Percentiles rank a stretch among this genome's conserved stretches.
phyloP scores from a whole-genome alignment of 2,888 invertebrate genomes.

The Drosophila nr. medialis region DNA sequence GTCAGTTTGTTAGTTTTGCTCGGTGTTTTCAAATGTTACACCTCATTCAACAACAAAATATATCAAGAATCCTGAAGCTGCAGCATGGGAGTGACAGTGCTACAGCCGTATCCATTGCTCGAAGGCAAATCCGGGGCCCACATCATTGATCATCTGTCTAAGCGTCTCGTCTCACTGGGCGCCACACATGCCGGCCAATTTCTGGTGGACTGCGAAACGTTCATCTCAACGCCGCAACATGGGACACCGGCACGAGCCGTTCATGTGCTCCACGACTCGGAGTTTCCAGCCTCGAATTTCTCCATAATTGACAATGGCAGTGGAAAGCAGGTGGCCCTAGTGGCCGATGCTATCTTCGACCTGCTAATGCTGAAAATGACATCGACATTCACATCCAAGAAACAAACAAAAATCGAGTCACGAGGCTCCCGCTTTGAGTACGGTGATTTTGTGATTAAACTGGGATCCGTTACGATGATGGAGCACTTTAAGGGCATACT shows the following conservation, averaged over 20 bases:
- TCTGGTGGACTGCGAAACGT: conserved; percentile 97
- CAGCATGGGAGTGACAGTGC: conserved; percentile 83
- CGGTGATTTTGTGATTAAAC: conserved; percentile 96
- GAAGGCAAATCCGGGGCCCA: conserved; percentile 96
- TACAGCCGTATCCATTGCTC: conserved; percentile 94
- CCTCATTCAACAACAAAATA: background rate
- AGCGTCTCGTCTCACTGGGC: conserved; percentile 92
- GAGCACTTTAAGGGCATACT: conserved; percentile 97
- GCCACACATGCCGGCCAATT: conserved; percentile 95
- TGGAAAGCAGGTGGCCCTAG: conserved; percentile 92
- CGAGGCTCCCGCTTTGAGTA: conserved; percentile 95
- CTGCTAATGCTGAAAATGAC: conserved; percentile 95
- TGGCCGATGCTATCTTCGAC: conserved; percentile 96
- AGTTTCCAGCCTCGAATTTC: conserved; percentile 97
- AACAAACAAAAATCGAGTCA: conserved; percentile 94
- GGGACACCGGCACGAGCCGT: conserved; percentile 91
- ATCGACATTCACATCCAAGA: conserved; percentile 94
- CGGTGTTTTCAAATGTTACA: background rate
- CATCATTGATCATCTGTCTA: conserved; percentile 93
- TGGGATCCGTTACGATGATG: conserved; percentile 96
- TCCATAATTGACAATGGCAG: conserved; percentile 94
- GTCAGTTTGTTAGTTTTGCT: background rate
- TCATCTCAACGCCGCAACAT: conserved; percentile 89
- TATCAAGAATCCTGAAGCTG: background rate
- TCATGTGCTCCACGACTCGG: conserved; percentile 97